These are phyloP conservation scores for Xanthia togata DNA, from an alignment of 2,888 invertebrate species.

Conservation along the genomic window DNA sequence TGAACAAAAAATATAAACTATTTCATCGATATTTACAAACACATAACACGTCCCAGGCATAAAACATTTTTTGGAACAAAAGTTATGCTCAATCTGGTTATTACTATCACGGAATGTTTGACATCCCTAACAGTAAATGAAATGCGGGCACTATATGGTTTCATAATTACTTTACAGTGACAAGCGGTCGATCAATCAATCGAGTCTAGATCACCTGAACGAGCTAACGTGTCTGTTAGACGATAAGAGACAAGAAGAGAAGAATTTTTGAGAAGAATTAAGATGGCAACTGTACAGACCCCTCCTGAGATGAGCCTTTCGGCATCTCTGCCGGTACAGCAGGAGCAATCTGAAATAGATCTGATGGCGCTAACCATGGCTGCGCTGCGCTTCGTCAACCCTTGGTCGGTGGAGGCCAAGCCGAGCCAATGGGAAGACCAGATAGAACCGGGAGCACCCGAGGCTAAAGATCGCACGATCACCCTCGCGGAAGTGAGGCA, in stretches of 20 bases:
- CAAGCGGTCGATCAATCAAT: conserved; percentile 74
- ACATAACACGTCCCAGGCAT: neutral
- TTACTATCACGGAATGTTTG: neutral
- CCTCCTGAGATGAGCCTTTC: conserved; percentile 81
- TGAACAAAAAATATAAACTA: neutral
- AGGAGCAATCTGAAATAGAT: conserved; percentile 82
- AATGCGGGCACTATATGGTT: conserved; percentile 78
- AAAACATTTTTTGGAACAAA: neutral
- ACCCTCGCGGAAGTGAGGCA: conserved; percentile 94
- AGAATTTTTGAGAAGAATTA: conserved; percentile 53
- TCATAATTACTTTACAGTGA: conserved; percentile 81
- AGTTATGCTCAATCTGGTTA: neutral
- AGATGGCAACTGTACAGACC: conserved; percentile 85
- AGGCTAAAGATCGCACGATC: conserved; percentile 88
- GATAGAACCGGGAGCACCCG: conserved; percentile 78
- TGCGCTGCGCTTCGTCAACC: conserved; percentile 85
- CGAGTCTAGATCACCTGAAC: conserved; percentile 69
- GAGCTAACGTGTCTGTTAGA: conserved; percentile 66
- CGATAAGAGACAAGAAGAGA: conserved; percentile 41
- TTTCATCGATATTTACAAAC: neutral
- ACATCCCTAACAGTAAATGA: conserved; percentile 69
- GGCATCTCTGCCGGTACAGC: conserved; percentile 77
- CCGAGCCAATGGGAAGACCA: conserved; percentile 73
- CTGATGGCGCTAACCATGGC: conserved; percentile 87
- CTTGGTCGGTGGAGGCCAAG: conserved; percentile 81